Evolutionary conservation across 2,888 invertebrate species (phyloP), one percentile per base, ranked within the genome.

Genomic region (Callimorpha dominula): DNA sequence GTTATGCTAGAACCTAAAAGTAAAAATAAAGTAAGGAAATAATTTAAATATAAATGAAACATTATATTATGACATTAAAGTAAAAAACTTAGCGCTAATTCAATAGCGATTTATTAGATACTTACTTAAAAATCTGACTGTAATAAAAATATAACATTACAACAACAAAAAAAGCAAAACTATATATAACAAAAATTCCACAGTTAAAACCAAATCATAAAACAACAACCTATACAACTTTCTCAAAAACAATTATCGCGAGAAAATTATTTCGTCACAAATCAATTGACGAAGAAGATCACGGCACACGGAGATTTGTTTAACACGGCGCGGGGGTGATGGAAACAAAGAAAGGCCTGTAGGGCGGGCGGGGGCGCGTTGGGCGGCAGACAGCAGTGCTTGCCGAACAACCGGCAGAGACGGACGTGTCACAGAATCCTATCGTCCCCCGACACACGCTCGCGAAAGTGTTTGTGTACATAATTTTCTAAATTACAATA

Each of bases 281-380:
- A 89, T 89, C 91, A 91, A 93, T 92, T 92, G 91, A 89, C 90
- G 90, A 91, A 87, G 90, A 88, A 90, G 92, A 93, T 92, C 90
- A 87, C 89, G 87, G 93, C 93, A 93, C 93, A 93, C 93, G 93
- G 92, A 91, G 91, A 91, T 84, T 84, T 84, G 84, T 84, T 84
- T 85, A 81, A 84, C 83, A 91, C 91, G 89, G 73, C 83, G 87
- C 87, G 87, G 88, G 90, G 91, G 88, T 87, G 75, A 89, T 91
- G 91, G 94, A 94, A 94, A 95, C 95, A 95, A 95, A 95, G 95
- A 93, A 94, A 93, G 90, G 82, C 84, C 88, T 90, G 89, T 88
- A 88, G 91, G 94, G 92, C 92, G 93, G 94, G 92, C 91, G 92
- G 94, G 94, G 93, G 85, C 84, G 81, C 81, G 81, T 85, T 85